Conservation (phyloP, 1,140 invertebrate species). For the Sycophaga agraensis region DNA sequence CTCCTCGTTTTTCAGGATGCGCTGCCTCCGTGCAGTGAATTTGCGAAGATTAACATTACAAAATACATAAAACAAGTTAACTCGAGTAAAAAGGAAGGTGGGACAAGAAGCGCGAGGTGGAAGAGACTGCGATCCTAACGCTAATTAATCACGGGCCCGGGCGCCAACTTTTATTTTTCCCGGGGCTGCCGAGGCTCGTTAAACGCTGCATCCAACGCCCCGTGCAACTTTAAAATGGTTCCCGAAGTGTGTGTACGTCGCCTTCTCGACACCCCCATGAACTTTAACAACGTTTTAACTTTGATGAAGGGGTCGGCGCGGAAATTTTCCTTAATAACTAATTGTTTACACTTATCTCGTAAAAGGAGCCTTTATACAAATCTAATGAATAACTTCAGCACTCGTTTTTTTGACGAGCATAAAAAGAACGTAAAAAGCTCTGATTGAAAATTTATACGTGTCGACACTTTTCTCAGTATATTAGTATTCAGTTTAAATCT, state of each 20-base stretch:
- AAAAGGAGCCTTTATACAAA: background rate
- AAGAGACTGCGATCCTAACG: conserved; percentile 7
- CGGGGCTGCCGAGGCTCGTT: conserved; percentile 17
- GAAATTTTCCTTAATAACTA: conserved; percentile 19
- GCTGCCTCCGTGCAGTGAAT: background rate
- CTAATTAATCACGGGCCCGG: conserved; percentile 11
- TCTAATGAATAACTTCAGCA: background rate
- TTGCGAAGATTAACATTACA: conserved; percentile 17
- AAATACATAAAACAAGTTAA: conserved; percentile 11
- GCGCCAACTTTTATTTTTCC: conserved; percentile 3
- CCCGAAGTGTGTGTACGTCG: background rate
- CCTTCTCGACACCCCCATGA: background rate
- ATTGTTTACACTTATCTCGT: conserved; percentile 16
- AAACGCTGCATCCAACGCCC: conserved; percentile 10
- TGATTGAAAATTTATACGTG: no score
- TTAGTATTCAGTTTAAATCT: no score
- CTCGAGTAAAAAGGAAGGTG: background rate
- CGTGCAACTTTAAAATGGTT: conserved; percentile 19
- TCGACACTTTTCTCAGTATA: no score
- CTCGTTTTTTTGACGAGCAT: no score
- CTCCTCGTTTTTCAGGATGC: no score
- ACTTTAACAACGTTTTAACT: conserved; percentile 24
- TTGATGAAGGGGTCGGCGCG: conserved; percentile 13
- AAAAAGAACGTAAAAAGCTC: no score
- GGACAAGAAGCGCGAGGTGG: background rate